Percentiles rank a stretch among this genome's conserved stretches.
Conservation (phyloP, 2,797 vertebrate species). For the Myotis vivesi region DNA sequence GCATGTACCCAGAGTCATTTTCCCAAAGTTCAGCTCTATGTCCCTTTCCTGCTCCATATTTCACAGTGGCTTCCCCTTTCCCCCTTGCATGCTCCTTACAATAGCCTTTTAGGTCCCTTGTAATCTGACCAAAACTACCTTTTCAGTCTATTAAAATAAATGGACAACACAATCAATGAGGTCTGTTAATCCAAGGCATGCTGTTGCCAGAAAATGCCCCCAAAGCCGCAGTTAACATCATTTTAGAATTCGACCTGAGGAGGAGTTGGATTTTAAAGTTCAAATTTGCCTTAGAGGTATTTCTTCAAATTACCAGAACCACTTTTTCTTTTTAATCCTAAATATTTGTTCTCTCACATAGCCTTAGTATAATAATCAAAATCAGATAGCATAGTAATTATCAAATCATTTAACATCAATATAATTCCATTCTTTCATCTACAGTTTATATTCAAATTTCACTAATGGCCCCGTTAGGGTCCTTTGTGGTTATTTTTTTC, state of each 20-base stretch:
- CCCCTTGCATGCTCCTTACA: not conserved
- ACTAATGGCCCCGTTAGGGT: not conserved
- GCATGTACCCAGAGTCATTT: not conserved
- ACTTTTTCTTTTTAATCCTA: not conserved
- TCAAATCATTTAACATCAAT: not conserved
- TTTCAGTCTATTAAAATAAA: not conserved
- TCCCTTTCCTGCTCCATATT: not conserved
- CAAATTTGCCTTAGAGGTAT: not conserved
- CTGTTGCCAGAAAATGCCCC: not conserved
- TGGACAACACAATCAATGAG: not conserved
- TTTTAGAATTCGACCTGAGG: not conserved
- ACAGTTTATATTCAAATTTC: not conserved
- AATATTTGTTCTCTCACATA: not conserved
- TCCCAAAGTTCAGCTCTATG: not conserved
- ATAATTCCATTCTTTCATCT: not conserved
- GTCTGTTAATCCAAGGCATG: not conserved
- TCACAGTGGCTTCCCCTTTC: not conserved
- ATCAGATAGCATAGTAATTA: not conserved
- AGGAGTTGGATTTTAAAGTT: not conserved
- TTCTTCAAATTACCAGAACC: not conserved
- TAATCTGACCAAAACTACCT: not conserved
- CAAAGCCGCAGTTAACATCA: not conserved
- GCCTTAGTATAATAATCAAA: not conserved
- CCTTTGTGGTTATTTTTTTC: not conserved
- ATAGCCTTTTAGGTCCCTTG: not conserved